Evolutionary conservation across 2,888 invertebrate species (phyloP), one percentile per base, ranked within the genome.

Genomic region (Hirtodrosophila alboralis): DNA sequence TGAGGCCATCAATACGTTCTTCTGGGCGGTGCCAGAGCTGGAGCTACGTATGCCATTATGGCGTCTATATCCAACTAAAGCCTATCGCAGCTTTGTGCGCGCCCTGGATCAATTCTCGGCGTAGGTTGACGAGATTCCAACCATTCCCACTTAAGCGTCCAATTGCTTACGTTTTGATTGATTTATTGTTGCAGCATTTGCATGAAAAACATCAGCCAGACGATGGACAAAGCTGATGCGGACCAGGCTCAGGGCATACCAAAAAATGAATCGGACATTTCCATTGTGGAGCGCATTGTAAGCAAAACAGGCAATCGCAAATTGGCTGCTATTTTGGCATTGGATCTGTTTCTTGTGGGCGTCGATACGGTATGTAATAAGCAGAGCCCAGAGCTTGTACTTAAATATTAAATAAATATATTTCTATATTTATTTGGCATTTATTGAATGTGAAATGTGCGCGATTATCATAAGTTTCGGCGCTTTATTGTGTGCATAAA

Each of bases 331-430:
- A 94, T 96, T 59, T 91, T 96, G 65, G 94, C 95, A 4, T 88
- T 96, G 57, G 96, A 96, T 88, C 91, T 96, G 67, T 92, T 96
- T 71, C 91, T 95, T 12, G 96, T 96, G 62, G 96, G 96, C 8
- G 94, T 96, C 1, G 95, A 95, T 87, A 96, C 96, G 70, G 94
- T 93, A 89, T 83, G 88, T 67, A 30, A n/a, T 23, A 31, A 4
- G 12, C 4, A 4, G 0, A 3, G 7, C 6, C 9, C 10, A 18
- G 6, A 37, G 47, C 3, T 18, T n/a, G n/a, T 16, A 37, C 37
- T 23, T 18, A 16, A 47, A 18, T 18, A 18, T n/a, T n/a, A n/a
- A n/a, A n/a, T n/a, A 18, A 18, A 18, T 18, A 18, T 5, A 18
- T 18, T 18, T 18, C 4, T 5, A 18, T 18, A 18, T 5, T 18